phyloP scores from a whole-genome alignment of 1,140 invertebrate species.

The Rhyzopertha dominica region DNA sequence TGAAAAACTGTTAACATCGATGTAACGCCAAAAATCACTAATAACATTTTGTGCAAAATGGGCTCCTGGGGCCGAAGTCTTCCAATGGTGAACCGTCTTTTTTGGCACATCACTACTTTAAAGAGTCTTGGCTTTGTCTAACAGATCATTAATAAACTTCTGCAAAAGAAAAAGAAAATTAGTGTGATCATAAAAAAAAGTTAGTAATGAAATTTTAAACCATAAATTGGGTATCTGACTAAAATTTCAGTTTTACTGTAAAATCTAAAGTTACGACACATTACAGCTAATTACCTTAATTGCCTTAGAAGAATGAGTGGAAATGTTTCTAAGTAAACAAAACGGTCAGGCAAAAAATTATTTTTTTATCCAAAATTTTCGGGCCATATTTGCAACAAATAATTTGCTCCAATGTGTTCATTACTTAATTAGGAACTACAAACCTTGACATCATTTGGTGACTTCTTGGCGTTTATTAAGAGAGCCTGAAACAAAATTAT shows the following conservation, averaged over 20 bases:
- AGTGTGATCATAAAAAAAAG: slow-evolving; percentile 17
- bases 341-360: no score
- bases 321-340: no score
- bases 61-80: slow-evolving; percentile 32
- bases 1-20: slow-evolving; percentile 19
- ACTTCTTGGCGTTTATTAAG: slow-evolving; percentile 75
- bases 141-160: slow-evolving; percentile 86
- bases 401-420: no score
- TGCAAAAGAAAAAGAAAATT: slow-evolving; percentile 50
- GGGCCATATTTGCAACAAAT: no score
- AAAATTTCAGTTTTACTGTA: no score
- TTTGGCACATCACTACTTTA: slow-evolving; percentile 51
- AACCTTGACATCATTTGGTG: slow-evolving; percentile 79
- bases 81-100: slow-evolving; percentile 31
- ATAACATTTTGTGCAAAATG: slow-evolving; percentile 30
- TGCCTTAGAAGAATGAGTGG: no score
- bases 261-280: no score
- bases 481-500: slow-evolving; percentile 58
- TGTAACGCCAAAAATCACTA: slow-evolving; percentile 26
- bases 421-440: no score
- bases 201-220: no score
- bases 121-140: slow-evolving; percentile 84
- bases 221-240: no score
- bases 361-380: no score
- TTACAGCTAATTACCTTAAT: no score